Base-by-base conservation (phyloP, 2,113 vertebrate genomes). In the Grantiella picta region DNA sequence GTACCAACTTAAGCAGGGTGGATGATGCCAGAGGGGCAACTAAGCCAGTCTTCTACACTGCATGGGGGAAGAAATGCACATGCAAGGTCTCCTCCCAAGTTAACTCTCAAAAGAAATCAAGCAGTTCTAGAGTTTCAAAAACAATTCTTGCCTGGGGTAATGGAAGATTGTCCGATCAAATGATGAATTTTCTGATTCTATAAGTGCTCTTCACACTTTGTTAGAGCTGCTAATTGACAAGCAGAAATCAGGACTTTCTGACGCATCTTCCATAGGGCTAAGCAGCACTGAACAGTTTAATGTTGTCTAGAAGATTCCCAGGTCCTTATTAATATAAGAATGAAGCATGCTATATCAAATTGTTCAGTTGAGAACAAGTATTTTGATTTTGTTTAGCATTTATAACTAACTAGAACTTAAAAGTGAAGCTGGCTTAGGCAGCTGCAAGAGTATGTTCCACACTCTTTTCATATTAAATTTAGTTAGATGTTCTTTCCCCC, bases 361-460 rank as follows among this genome's bases (percentile, higher is more conserved):
- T 60, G 5, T 82, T 89, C 19, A 11, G 21, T 50, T 81, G 16
- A 90, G 68, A 82, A 54, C 21, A 83, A 42, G 40, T 54, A 76
- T 90, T 95, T 90, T 96, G 82, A 89, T 93, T 76, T 83, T 76
- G 19, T 54, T 86, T 69, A 77, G 22, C 40, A 57, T 92, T 94
- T 95, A 33, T 84, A 75, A 44, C 47, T 84, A 75, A 44, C 47
- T 54, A 81, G 68, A 89, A 80, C 42, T 77, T 86, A 73, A 65
- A 88, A 92, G 70, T 82, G 57, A 90, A 38, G 21, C 61, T 72
- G 49, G 22, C 65, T 94, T 87, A 86, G 61, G 47, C 61, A 89
- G 44, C 40, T 89, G n/a, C 52, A 86, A 23, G 11, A 60, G 5
- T 53, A 73, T 71, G 19, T 69, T 92, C 80, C 47, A 66, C 7